These are phyloP conservation scores for Spermophilus dauricus DNA, from an alignment of 2,113 vertebrate genomes.

Conservation along the genomic window DNA sequence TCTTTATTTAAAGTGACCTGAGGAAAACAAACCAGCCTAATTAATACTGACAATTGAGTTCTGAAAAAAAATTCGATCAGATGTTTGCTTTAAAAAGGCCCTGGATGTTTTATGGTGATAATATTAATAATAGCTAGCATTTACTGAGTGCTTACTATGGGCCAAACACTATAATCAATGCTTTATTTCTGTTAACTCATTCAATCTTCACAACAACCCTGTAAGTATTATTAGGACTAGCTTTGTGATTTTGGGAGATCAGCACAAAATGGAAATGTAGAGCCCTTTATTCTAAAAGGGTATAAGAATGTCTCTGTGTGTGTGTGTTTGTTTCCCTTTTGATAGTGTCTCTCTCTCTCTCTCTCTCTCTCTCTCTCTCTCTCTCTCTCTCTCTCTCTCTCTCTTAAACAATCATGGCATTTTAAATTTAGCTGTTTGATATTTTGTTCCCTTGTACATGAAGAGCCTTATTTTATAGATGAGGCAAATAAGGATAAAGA, in stretches of 20 bases:
- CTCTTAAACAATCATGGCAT: neutral
- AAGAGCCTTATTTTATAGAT: neutral
- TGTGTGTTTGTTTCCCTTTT: neutral
- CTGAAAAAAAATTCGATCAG: slow-evolving; percentile 28
- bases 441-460: neutral
- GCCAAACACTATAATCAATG: neutral
- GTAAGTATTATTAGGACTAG: neutral
- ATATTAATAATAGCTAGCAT: neutral
- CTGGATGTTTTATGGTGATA: neutral
- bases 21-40: slow-evolving; percentile 26
- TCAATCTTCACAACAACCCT: neutral
- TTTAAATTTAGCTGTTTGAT: neutral
- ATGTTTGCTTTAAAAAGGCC: neutral
- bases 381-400: neutral
- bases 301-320: neutral
- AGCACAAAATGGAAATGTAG: neutral
- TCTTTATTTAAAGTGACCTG: slow-evolving; percentile 54
- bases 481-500: neutral
- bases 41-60: neutral
- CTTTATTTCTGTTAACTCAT: slow-evolving; percentile 1
- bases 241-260: neutral
- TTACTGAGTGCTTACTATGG: neutral
- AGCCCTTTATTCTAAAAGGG: neutral
- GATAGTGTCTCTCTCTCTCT: neutral
- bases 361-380: neutral